Base-by-base conservation (phyloP, 2,888 invertebrate genomes). In the Orthosia cruda region DNA sequence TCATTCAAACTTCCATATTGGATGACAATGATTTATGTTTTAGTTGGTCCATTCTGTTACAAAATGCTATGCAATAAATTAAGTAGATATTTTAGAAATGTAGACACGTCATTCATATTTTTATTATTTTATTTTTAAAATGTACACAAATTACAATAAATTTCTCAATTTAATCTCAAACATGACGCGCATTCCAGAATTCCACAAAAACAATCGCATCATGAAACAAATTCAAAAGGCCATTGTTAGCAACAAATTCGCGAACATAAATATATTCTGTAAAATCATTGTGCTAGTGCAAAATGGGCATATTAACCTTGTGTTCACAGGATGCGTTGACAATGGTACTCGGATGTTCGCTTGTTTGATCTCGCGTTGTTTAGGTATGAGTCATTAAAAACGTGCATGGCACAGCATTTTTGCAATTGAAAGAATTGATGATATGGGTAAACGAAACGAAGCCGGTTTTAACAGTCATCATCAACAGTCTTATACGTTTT, bases 261-360 rank as follows among this genome's bases (percentile, higher is more conserved):
- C 77, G 65, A 73, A 74, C 63, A 80, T 74, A 59, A 71, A 61
- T 72, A 16, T 77, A 47, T 80, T 71, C 58, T 68, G 45, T 71
- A 74, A 82, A 83, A 85, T 79, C 75, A 87, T 86, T 82, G 76
- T 75, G 40, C 61, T 73, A 71, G 73, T 67, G 67, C 71, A 54
- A 78, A 84, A 71, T 84, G 67, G 62, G 61, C 75, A 70, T 87
- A 77, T 77, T 70, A 85, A 82, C 87, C 78, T 87, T 78, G 84
- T 61, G 52, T 65, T 59, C 63, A 80, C 86, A 82, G 87, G 87
- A 87, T 80, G 77, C 65, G 69, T 61, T 52, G 77, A 87, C 87
- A 87, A 87, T 87, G 64, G 76, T 32, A 80, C 72, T 87, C 76
- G 87, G 87, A 87, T 86, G 73, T 87, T 69, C 82, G 87, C 73